Evolutionary conservation across 2,113 vertebrate genomes (phyloP).

Genomic region (Vulpes ferrilata): DNA sequence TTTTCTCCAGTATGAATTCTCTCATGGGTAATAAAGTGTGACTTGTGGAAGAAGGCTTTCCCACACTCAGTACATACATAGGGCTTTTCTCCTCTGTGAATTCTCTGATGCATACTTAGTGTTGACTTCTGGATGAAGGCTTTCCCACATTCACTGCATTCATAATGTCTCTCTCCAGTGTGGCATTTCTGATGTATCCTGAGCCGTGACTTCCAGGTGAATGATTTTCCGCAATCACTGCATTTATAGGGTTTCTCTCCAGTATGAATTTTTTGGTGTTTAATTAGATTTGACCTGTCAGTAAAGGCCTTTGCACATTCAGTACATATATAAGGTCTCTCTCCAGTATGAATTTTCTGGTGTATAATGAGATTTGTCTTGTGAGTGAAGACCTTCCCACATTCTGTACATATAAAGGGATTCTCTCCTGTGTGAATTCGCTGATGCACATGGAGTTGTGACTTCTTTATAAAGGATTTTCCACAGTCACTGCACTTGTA

Average conservation of each 20-base stretch:
- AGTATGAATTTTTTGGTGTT: conserved; percentile 78
- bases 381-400: conserved; percentile 81
- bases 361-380: conserved; percentile 81
- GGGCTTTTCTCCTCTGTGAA: conserved; percentile 71
- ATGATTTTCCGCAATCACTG: conserved; percentile 70
- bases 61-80: conserved; percentile 69
- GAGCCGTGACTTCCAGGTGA: conserved; percentile 72
- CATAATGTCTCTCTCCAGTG: conserved; percentile 59
- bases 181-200: conserved; percentile 76
- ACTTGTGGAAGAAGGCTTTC: conserved; percentile 77
- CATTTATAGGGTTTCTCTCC: conserved; percentile 74
- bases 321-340: conserved; percentile 75
- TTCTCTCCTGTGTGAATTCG: conserved; percentile 81
- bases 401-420: conserved; percentile 78
- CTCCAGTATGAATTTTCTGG: conserved; percentile 80
- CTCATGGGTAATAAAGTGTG: conserved; percentile 70
- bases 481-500: conserved; percentile 74
- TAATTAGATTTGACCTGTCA: conserved; percentile 72
- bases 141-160: conserved; percentile 70
- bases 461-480: conserved; percentile 81
- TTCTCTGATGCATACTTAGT: conserved; percentile 70
- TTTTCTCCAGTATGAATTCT: conserved; percentile 77
- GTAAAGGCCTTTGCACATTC: conserved; percentile 81
- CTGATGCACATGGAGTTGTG: conserved; percentile 79
- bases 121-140: conserved; percentile 73